These are phyloP conservation scores for Microctonus hyperodae DNA, from an alignment of 2,888 invertebrate species.

Conservation along the genomic window DNA sequence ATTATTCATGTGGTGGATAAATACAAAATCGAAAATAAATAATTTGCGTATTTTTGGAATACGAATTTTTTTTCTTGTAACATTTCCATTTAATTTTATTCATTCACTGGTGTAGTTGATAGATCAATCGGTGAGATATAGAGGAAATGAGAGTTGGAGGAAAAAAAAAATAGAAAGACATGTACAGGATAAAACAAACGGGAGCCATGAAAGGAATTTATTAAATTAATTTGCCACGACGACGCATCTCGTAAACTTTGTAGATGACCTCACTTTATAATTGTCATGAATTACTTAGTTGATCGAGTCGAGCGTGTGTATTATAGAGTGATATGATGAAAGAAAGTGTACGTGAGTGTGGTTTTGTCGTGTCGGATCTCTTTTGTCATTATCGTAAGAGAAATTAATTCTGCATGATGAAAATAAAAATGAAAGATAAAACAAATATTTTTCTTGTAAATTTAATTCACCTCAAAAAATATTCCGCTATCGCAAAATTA, in stretches of 20 bases:
- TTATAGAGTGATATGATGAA: background rate
- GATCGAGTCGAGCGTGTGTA: slow-evolving; percentile 27
- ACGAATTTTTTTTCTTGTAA: background rate
- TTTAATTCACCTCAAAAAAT: background rate
- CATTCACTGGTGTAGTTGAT: background rate
- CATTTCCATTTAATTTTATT: background rate
- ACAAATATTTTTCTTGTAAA: background rate
- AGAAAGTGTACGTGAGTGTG: background rate
- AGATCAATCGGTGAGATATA: background rate
- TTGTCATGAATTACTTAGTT: slow-evolving; percentile 57
- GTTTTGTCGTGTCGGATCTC: background rate
- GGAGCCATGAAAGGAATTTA: slow-evolving; percentile 58
- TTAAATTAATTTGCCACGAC: slow-evolving; percentile 63
- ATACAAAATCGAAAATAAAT: background rate
- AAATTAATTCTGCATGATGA: slow-evolving; percentile 9
- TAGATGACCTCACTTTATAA: slow-evolving; percentile 63
- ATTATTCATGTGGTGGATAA: background rate
- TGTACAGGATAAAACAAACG: slow-evolving; percentile 31
- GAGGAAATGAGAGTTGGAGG: background rate
- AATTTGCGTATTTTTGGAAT: background rate
- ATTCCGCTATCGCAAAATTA: background rate
- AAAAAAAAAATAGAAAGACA: background rate
- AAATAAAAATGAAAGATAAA: background rate
- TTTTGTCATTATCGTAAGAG: slow-evolving; percentile 19
- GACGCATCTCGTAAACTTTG: slow-evolving; percentile 62